Evolutionary conservation across 2,888 invertebrate genomes (phyloP), one percentile per base, ranked within the genome.

Genomic region (Osmoderma eremita): DNA sequence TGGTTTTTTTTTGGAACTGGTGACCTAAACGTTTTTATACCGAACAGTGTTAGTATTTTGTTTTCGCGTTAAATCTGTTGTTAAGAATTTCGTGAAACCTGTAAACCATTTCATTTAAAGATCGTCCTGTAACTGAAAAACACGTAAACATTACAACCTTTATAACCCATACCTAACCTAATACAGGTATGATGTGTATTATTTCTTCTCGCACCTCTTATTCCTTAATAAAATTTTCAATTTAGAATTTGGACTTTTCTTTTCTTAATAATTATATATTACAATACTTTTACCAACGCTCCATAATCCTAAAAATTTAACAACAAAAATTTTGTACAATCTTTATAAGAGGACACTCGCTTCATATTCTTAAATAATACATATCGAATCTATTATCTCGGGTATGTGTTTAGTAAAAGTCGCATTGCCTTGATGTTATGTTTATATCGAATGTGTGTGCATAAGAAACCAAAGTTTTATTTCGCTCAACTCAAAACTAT

Each of bases 1-100:
- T n/a, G n/a, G n/a, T n/a, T n/a, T n/a, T 22, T 36, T 82, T 83
- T 84, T 82, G 62, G 84, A 83, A 84, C 84, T 84, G 84, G 84
- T 83, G 84, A 84, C 85, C 85, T 83, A 85, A 86, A 86, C 81
- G 80, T 82, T 81, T 78, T 68, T 70, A 63, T 77, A 80, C 81
- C 82, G 81, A 83, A 82, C 82, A 81, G 81, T 82, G 80, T 58
- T 56, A 36, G 56, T 65, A 56, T 63, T 67, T 24, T 48, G 36
- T 24, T 64, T 64, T 64, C 67, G 61, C 67, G 58, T 68, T 63
- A 39, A n/a, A 51, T 69, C 39, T 63, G 62, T 41, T 67, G 38
- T 56, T 64, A 49, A 53, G 72, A 67, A 75, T 65, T 74, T 72
- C 70, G 67, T 76, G 72, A 74, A 76, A 75, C 75, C 78, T 80